A percentile compares a stretch with the other conserved stretches of the same genome.
These are phyloP conservation scores for Catocala fraxini DNA, from an alignment of 2,888 invertebrate species.

Conservation along the genomic window DNA sequence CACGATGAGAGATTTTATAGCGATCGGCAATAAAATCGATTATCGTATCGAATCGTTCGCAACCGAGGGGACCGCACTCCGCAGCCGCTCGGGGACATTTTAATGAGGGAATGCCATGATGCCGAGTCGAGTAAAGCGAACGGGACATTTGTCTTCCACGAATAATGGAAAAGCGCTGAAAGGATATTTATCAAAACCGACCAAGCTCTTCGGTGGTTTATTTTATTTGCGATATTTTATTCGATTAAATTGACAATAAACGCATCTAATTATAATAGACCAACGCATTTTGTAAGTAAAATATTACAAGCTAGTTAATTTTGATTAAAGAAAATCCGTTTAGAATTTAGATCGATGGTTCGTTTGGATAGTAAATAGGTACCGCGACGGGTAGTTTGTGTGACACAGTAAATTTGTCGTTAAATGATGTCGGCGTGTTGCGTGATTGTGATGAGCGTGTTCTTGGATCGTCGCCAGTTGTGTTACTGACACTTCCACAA, in stretches of 20 bases:
- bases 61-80: conserved; percentile 54
- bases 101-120: conserved; percentile 81
- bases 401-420: conserved; percentile 72
- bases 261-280: conserved; percentile 30
- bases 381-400: conserved; percentile 58
- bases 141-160: conserved; percentile 76
- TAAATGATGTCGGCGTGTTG: conserved; percentile 74
- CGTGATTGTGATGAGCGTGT: conserved; percentile 73
- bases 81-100: conserved; percentile 71
- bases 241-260: conserved; percentile 49
- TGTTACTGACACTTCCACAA: conserved; percentile 64
- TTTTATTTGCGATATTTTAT: conserved; percentile 66
- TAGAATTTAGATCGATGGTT: conserved; percentile 44
- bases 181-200: conserved; percentile 78
- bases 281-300: conserved; percentile 22
- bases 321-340: conserved; percentile 45
- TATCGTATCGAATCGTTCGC: conserved; percentile 67
- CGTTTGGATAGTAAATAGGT: conserved; percentile 55
- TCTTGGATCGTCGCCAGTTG: conserved; percentile 72
- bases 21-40: conserved; percentile 80
- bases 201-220: conserved; percentile 59
- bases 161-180: conserved; percentile 78
- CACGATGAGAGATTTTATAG: conserved; percentile 70
- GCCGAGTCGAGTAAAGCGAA: conserved; percentile 59
- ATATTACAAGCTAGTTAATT: conserved; percentile 18